Evolutionary conservation across 2,888 invertebrate genomes (phyloP), one percentile per base, ranked within the genome.

Genomic region (Aporophyla lueneburgensis): DNA sequence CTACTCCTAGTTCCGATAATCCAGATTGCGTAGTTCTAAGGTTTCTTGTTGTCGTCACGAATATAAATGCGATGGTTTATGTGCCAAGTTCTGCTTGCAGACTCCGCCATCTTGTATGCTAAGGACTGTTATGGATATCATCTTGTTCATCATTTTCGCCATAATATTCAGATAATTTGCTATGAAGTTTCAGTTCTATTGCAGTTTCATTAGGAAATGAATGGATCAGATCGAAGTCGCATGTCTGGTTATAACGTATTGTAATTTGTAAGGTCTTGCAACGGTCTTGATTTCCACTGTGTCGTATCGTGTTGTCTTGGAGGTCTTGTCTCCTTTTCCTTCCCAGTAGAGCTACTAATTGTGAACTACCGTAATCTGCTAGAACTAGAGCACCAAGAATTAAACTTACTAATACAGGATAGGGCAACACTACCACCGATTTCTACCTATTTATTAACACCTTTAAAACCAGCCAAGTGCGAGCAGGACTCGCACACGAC

Each of bases 1-100:
- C n/a, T n/a, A n/a, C n/a, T n/a, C n/a, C n/a, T n/a, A 72, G 71
- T 80, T 76, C 70, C 33, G 67, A 77, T 84, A 76, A 87, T 80
- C 74, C 53, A 58, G 27, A 86, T 86, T 56, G 61, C 71, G 62
- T 62, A 81, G 27, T 40, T n/a, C 33, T 78, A 76, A 56, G 65
- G 73, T 76, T 74, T 69, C 54, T 67, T 40, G 40, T 46, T 73
- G 59, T 68, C 71, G 63, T 80, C 59, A 68, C 21, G 9, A 80
- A 63, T 49, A 21, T 24, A 40, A 78, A 53, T 56, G 49, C 33
- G 40, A 27, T 59, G 33, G 49, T 68, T 58, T 63, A 71, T 54
- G 71, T 71, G 58, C 40, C 40, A 71, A 59, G 24, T 63, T 59
- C 19, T 56, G 3, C 33, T 33, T 33, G 58, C 71, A 53, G 51